A percentile compares a stretch with the other conserved stretches of the same genome.
These are phyloP conservation scores for Aphodius sticticus DNA, from an alignment of 2,888 invertebrate genomes.

Conservation along the genomic window DNA sequence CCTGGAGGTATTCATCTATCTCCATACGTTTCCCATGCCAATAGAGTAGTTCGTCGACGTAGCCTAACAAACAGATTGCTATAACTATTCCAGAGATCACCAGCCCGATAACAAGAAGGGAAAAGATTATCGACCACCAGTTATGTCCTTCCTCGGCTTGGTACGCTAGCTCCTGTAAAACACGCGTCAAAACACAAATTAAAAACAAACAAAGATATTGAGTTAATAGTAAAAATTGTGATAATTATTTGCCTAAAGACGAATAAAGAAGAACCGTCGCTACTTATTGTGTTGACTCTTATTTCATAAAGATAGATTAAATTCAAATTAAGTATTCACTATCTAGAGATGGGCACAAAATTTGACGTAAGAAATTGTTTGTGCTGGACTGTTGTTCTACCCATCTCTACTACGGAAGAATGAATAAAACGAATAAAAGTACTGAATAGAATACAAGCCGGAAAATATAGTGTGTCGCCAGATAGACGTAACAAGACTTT, in stretches of 20 bases:
- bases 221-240: not conserved
- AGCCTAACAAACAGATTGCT: conserved; percentile 88
- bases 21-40: conserved; percentile 90
- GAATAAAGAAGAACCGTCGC: no score
- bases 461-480: not conserved
- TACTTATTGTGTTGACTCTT: no score
- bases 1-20: conserved; percentile 84
- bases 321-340: no score
- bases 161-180: conserved; percentile 75
- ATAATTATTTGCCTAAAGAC: no score
- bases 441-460: not conserved
- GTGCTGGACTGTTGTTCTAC: no score
- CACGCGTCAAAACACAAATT: conserved; percentile 12
- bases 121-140: conserved; percentile 89
- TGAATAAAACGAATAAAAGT: not conserved
- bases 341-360: no score
- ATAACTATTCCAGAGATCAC: conserved; percentile 89
- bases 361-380: no score
- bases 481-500: no score
- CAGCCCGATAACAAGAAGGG: conserved; percentile 84
- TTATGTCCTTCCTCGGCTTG: conserved; percentile 83
- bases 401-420: not conserved
- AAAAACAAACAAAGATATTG: not conserved
- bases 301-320: no score
- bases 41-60: conserved; percentile 88